Evolutionary conservation across 2,797 vertebrate genomes (phyloP).

Genomic region (Microchirus variegatus): DNA sequence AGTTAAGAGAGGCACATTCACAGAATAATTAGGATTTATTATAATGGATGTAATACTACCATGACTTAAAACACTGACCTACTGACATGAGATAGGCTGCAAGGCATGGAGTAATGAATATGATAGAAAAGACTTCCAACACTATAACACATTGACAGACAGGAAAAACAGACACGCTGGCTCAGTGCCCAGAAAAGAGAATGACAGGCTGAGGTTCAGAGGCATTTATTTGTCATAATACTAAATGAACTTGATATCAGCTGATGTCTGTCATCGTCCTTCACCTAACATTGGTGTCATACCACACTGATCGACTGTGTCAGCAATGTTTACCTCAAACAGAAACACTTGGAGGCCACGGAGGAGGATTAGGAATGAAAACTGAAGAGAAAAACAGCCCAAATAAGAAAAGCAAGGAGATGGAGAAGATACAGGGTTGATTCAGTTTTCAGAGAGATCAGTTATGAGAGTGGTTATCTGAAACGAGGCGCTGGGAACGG

Average conservation of each 20-base stretch:
- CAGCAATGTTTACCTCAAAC: constrained; percentile 20
- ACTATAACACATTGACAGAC: constrained; percentile 36
- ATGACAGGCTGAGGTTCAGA: constrained; percentile 53
- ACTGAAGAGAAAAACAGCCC: not conserved
- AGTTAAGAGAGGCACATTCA: constrained; percentile 2
- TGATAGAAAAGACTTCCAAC: constrained; percentile 50
- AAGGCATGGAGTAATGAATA: constrained; percentile 27
- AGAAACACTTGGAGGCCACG: not conserved
- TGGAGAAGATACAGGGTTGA: constrained; percentile 21
- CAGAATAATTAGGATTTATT: constrained; percentile 19
- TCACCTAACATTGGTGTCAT: constrained; percentile 16
- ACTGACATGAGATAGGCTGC: constrained; percentile 31
- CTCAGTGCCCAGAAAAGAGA: constrained; percentile 44
- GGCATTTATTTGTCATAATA: constrained; percentile 52
- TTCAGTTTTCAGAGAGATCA: constrained; percentile 47
- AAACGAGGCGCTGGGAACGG: constrained; percentile 66
- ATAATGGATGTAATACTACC: constrained; percentile 27
- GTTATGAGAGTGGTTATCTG: constrained; percentile 63
- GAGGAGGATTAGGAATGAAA: not conserved
- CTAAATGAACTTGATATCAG: constrained; percentile 53
- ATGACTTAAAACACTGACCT: constrained; percentile 36
- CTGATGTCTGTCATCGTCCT: constrained; percentile 54
- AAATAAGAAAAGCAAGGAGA: constrained; percentile 3
- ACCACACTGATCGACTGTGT: constrained; percentile 16
- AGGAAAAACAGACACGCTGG: constrained; percentile 49